Evolutionary conservation across 2,888 invertebrate species (phyloP).

Genomic region (Anorthoa munda): DNA sequence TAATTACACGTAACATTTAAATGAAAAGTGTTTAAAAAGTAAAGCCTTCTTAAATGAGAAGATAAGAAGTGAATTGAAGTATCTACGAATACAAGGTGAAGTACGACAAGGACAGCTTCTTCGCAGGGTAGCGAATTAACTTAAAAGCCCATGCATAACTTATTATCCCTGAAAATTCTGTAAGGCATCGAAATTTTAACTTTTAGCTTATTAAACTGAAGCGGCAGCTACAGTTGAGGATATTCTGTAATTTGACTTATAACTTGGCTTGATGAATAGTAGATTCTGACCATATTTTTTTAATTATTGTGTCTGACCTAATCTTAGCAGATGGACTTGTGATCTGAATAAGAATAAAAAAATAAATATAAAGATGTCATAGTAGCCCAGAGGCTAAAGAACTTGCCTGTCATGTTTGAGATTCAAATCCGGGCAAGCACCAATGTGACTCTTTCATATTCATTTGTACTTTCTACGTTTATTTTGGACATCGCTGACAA

Average conservation of each 20-base stretch:
- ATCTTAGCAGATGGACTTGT: too few relatives aligned
- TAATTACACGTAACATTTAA: background rate
- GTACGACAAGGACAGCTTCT: conserved; percentile 4
- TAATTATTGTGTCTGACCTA: too few relatives aligned
- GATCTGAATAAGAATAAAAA: too few relatives aligned
- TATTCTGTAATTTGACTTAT: background rate
- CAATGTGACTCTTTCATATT: too few relatives aligned
- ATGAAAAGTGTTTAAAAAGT: background rate
- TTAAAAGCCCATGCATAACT: conserved; percentile 56
- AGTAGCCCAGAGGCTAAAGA: too few relatives aligned
- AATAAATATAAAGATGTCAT: too few relatives aligned
- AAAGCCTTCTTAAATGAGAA: background rate
- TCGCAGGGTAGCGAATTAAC: conserved; percentile 38
- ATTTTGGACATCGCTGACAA: too few relatives aligned
- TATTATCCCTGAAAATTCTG: conserved; percentile 30
- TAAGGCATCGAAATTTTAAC: conserved; percentile 28
- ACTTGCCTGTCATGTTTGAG: too few relatives aligned
- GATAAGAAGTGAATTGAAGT: conserved; percentile 13
- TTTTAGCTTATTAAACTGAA: conserved; percentile 34
- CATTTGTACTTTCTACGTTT: too few relatives aligned
- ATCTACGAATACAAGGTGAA: background rate
- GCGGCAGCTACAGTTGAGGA: background rate
- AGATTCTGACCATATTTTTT: too few relatives aligned
- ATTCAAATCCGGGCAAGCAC: too few relatives aligned
- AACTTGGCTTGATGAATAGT: background rate